Evolutionary conservation across 2,888 invertebrate species (phyloP).

Genomic region (Phorcus lineatus): DNA sequence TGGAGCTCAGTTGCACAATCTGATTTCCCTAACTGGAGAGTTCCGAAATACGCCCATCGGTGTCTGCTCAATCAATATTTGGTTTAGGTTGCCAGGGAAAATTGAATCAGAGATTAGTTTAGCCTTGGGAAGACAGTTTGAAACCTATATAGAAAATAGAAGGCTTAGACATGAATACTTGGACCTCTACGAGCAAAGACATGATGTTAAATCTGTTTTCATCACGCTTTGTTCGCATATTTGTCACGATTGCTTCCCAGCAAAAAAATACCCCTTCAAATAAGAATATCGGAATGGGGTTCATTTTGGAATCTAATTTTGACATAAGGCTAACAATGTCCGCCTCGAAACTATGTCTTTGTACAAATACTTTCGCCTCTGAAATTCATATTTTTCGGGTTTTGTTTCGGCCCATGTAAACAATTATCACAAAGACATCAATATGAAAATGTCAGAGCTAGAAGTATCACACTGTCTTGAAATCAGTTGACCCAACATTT

Average conservation of each 20-base stretch:
- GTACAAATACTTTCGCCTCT: too few relatives aligned
- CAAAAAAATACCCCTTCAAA: neutral
- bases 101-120: conserved; percentile 16
- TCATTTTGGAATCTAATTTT: too few relatives aligned
- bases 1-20: neutral
- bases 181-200: neutral
- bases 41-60: neutral
- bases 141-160: conserved; percentile 16
- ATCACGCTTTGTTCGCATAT: neutral
- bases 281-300: too few relatives aligned
- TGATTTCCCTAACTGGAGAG: neutral
- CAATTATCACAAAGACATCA: too few relatives aligned
- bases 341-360: too few relatives aligned
- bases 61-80: conserved; percentile 4
- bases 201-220: neutral
- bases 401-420: too few relatives aligned
- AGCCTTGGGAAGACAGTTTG: conserved; percentile 3
- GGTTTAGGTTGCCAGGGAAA: neutral
- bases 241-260: neutral
- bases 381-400: too few relatives aligned
- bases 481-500: too few relatives aligned
- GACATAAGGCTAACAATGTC: too few relatives aligned
- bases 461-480: too few relatives aligned
- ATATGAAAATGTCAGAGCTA: too few relatives aligned
- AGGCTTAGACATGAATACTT: neutral